Evolutionary conservation across 2,797 vertebrate species (phyloP), one percentile per base, ranked within the genome.

Genomic region (Graptemys geographica): DNA sequence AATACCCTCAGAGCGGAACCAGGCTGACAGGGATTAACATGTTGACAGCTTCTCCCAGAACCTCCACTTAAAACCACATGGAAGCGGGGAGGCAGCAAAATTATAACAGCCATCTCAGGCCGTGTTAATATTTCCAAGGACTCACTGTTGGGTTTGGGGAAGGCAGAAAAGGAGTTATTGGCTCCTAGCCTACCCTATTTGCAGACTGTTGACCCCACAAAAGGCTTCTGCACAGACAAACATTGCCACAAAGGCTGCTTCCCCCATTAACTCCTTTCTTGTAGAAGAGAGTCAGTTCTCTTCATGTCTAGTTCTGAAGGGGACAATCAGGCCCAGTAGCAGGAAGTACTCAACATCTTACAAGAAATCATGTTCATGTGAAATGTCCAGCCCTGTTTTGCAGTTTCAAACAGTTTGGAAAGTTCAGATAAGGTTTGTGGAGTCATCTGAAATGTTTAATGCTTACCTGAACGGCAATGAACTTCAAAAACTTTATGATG

Each of bases 1-100:
- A 37, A 69, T 37, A 21, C n/a, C 57, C 65, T 23, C n/a, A 23
- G n/a, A 21, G 8, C 9, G 8, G 19, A 69, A 10, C 8, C n/a
- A 69, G 33, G 16, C 33, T 37, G 33, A 37, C 18, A 37, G n/a
- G 18, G n/a, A 37, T 69, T 69, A 33, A 37, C 16, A 69, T 21
- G 65, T 33, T 28, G 31, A 62, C 59, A 5, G 18, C 16, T n/a
- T 18, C n/a, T 19, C 65, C 19, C 8, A 19, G 18, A 21, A 72
- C 7, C 37, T 89, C 78, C 83, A 93, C 81, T 86, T 80, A 95
- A 37, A 90, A 90, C 95, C 16, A n/a, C 59, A 2, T 83, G 65
- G 92, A 86, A 86, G 51, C 18, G 69, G 21, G 11, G 57, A 52
- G 79, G 10, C 86, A 37, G n/a, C 8, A 90, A 80, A 12, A 87